Evolutionary conservation across 2,888 invertebrate genomes (phyloP).

Genomic region (Lamproptera curius): DNA sequence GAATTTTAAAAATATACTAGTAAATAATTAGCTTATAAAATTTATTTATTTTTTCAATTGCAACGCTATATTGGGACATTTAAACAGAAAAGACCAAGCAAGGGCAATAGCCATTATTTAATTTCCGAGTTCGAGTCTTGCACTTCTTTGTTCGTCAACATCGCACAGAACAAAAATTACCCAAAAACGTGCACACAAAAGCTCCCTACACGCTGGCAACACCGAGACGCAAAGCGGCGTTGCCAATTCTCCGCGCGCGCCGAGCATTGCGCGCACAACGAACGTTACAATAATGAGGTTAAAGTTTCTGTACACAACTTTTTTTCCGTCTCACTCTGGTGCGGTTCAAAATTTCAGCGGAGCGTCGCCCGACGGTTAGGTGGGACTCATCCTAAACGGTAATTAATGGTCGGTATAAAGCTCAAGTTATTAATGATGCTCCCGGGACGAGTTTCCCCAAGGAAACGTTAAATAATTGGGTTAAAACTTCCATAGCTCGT

Average conservation of each 20-base stretch:
- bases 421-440: slow-evolving; percentile 15
- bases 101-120: too few species aligned
- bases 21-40: too few species aligned
- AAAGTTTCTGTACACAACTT: slow-evolving; percentile 68
- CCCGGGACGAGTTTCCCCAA: slow-evolving; percentile 4
- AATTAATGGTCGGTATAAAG: slow-evolving; percentile 25
- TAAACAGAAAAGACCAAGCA: too few species aligned
- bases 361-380: slow-evolving; percentile 27
- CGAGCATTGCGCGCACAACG: slow-evolving; percentile 24
- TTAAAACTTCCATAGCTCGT: slow-evolving; percentile 12
- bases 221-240: slow-evolving; percentile 52
- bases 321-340: slow-evolving; percentile 34
- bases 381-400: slow-evolving; percentile 23
- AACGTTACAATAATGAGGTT: slow-evolving; percentile 67
- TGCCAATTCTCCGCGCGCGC: slow-evolving; percentile 55
- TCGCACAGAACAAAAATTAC: slow-evolving; percentile 31
- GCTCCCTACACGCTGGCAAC: slow-evolving; percentile 47
- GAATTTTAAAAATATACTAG: too few species aligned
- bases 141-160: background rate
- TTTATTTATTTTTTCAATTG: too few species aligned
- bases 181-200: slow-evolving; percentile 38
- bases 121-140: too few species aligned
- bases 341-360: slow-evolving; percentile 39
- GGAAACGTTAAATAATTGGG: slow-evolving; percentile 13
- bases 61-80: too few species aligned